Evolutionary conservation across 2,888 invertebrate species (phyloP).

Genomic region (Rhyacophila evoluta): DNA sequence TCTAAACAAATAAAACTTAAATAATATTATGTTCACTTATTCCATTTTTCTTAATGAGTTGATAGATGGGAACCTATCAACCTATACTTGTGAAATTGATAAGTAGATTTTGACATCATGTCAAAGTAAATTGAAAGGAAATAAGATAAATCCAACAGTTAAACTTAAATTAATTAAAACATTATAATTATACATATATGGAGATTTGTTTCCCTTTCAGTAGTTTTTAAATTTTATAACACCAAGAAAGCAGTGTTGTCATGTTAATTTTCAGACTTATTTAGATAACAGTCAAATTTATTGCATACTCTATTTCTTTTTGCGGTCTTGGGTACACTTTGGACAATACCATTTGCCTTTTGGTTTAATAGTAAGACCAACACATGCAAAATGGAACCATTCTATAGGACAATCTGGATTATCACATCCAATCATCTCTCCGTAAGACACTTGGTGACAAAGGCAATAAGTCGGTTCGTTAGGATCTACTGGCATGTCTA

Average conservation of each 20-base stretch:
- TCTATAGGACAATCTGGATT: constrained; percentile 88
- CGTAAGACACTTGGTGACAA: constrained; percentile 93
- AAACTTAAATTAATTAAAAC: no score
- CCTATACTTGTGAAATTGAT: no score
- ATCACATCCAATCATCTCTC: constrained; percentile 96
- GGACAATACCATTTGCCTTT: constrained; percentile 94
- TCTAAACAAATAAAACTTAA: no score
- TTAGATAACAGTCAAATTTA: neutral
- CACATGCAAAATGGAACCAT: constrained; percentile 95
- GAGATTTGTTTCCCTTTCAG: no score
- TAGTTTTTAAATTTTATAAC: neutral
- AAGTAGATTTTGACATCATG: no score
- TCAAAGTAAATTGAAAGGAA: no score
- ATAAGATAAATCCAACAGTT: no score
- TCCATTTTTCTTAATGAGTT: no score
- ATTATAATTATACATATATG: neutral
- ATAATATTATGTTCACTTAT: no score
- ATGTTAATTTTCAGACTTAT: neutral
- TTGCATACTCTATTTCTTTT: constrained; percentile 68
- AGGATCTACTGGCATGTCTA: constrained; percentile 94
- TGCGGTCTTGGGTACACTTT: constrained; percentile 77
- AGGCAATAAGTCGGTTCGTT: constrained; percentile 94
- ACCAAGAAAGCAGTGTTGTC: neutral
- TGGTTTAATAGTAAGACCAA: constrained; percentile 86
- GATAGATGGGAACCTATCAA: no score